Conservation (phyloP, 37 sponge, comb jelly and placozoan genomes). For the Amphimedon queenslandica region DNA sequence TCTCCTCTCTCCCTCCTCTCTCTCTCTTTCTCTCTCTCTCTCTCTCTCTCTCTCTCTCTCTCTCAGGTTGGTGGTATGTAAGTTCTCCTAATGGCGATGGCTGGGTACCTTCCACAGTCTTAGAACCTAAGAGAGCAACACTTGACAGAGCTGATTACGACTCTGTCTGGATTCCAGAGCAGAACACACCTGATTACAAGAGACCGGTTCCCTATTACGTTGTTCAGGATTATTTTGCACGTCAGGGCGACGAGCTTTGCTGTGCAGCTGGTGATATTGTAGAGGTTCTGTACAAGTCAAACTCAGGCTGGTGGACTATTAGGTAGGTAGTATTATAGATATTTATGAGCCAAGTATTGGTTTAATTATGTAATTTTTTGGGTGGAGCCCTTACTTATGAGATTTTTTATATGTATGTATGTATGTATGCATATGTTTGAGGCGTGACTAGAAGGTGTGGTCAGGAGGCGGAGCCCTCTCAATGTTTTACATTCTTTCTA, state of each 20-base stretch:
- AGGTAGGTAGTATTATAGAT: constrained; percentile 6
- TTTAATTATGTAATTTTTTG: too few species aligned
- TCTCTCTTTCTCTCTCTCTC: constrained; percentile 6
- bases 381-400: too few species aligned
- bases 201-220: constrained; percentile 10
- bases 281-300: constrained; percentile 61
- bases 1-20: background rate
- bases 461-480: too few species aligned
- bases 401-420: too few species aligned
- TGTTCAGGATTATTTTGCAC: constrained; percentile 47
- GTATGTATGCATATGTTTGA: too few species aligned
- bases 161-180: background rate
- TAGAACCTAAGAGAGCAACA: background rate
- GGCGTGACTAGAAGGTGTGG: too few species aligned
- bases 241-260: constrained; percentile 71
- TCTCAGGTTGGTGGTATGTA: constrained; percentile 9
- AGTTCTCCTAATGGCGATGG: background rate
- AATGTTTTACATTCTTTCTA: too few species aligned
- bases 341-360: too few species aligned
- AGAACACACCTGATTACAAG: background rate
- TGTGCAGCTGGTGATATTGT: constrained; percentile 36
- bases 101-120: constrained; percentile 1
- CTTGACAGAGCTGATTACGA: background rate
- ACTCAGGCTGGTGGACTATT: constrained; percentile 82
- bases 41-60: constrained; percentile 7